Conservation (phyloP, 2,888 invertebrate genomes). For the Xestia sexstrigata region DNA sequence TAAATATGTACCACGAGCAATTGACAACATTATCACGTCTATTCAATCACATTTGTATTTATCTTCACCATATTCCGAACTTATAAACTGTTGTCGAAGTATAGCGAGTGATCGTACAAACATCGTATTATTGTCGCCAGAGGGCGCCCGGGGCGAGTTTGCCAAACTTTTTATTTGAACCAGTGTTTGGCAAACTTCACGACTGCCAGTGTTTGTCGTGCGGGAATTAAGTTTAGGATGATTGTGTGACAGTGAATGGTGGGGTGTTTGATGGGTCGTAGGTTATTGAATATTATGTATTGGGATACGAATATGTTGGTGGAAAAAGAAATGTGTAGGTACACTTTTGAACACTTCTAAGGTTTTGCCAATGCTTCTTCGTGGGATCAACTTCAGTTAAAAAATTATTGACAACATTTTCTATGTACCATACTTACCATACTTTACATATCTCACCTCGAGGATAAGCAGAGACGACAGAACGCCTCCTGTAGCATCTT, state of each 20-base stretch:
- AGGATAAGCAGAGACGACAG: neutral
- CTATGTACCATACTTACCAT: neutral
- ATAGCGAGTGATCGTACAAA: slow-evolving; percentile 40
- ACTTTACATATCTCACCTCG: neutral
- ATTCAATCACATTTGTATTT: slow-evolving; percentile 52
- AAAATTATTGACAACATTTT: neutral
- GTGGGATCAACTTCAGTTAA: neutral
- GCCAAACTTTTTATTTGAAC: slow-evolving; percentile 61
- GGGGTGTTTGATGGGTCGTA: slow-evolving; percentile 1
- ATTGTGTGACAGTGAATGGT: slow-evolving; percentile 40
- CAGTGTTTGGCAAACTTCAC: slow-evolving; percentile 57
- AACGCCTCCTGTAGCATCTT: neutral
- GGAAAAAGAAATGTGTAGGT: neutral
- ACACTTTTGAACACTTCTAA: neutral
- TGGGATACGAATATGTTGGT: neutral
- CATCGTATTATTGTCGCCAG: slow-evolving; percentile 53
- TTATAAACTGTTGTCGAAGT: slow-evolving; percentile 44
- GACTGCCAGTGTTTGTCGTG: slow-evolving; percentile 44
- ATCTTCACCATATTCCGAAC: slow-evolving; percentile 44
- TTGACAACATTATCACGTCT: slow-evolving; percentile 19
- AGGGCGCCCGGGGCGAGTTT: slow-evolving; percentile 52
- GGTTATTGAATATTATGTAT: neutral
- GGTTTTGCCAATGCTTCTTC: neutral
- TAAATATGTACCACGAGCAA: neutral
- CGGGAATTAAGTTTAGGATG: slow-evolving; percentile 41